Conservation (phyloP, 2,888 invertebrate species). For the Oxyteleia sp. region DNA sequence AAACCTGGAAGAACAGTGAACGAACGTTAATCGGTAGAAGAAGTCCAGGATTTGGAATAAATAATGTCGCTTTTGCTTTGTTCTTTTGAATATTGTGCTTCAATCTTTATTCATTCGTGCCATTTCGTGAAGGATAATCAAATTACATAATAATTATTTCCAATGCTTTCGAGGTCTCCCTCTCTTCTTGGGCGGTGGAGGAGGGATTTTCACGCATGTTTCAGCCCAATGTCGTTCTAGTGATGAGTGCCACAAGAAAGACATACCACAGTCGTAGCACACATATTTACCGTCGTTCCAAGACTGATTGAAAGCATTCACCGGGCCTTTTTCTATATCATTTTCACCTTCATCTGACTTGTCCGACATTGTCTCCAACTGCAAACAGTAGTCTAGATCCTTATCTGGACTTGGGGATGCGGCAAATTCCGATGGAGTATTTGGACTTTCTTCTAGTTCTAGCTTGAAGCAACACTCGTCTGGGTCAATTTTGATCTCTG, state of each 20-base stretch:
- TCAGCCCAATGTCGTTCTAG: constrained; percentile 25
- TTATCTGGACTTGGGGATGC: too few relatives aligned
- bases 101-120: not conserved
- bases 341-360: constrained; percentile 2
- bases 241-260: constrained; percentile 56
- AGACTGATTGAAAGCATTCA: too few relatives aligned
- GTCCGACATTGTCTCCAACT: constrained; percentile 14
- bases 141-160: not conserved
- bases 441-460: constrained; percentile 1
- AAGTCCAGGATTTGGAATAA: too few relatives aligned
- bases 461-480: not conserved
- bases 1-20: not conserved
- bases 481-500: not conserved
- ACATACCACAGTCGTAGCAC: too few relatives aligned
- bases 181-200: not conserved
- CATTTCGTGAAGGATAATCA: not conserved
- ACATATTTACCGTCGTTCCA: too few relatives aligned
- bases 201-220: constrained; percentile 9
- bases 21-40: too few relatives aligned
- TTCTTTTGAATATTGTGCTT: too few relatives aligned
- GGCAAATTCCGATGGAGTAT: not conserved
- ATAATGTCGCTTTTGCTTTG: too few relatives aligned
- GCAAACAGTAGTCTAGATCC: constrained; percentile 4
- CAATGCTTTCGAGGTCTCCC: not conserved
- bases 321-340: too few relatives aligned